Evolutionary conservation across 2,797 vertebrate species (phyloP).

Genomic region (Octomys mimax): DNA sequence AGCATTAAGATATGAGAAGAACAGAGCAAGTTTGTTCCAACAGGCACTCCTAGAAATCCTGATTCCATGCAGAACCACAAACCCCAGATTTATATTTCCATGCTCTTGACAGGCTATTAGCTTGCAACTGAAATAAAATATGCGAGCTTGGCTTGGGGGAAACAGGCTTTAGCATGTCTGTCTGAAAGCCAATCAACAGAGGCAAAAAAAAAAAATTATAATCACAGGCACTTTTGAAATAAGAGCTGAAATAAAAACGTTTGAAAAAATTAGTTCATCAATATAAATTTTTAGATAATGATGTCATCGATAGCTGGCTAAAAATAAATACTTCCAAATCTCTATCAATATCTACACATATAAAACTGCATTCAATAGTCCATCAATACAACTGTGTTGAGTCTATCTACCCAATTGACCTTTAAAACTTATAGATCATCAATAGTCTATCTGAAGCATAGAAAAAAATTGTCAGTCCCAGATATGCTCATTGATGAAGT

Average conservation of each 20-base stretch:
- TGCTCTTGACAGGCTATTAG: slow-evolving; percentile 74
- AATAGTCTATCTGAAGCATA: slow-evolving; percentile 54
- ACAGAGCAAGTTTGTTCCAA: slow-evolving; percentile 41
- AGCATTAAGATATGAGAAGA: slow-evolving; percentile 47
- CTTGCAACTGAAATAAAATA: slow-evolving; percentile 74
- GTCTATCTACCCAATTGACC: not conserved
- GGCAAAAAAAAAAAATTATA: slow-evolving; percentile 42
- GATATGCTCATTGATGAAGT: not conserved
- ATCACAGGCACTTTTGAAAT: slow-evolving; percentile 56
- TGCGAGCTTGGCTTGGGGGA: slow-evolving; percentile 57
- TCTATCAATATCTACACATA: slow-evolving; percentile 1
- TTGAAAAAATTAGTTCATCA: slow-evolving; percentile 56
- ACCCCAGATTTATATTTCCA: slow-evolving; percentile 70
- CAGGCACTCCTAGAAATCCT: slow-evolving; percentile 52
- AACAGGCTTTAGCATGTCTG: slow-evolving; percentile 52
- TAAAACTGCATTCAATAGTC: slow-evolving; percentile 6
- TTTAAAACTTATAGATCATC: slow-evolving; percentile 46
- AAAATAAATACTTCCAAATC: slow-evolving; percentile 63
- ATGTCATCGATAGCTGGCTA: not conserved
- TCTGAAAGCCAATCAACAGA: slow-evolving; percentile 68
- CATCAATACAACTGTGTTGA: not conserved
- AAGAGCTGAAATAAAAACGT: not conserved
- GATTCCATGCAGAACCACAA: slow-evolving; percentile 61
- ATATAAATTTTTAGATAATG: slow-evolving; percentile 44
- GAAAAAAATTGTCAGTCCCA: slow-evolving; percentile 5